Evolutionary conservation across 2,888 invertebrate genomes (phyloP).

Genomic region (Nomada fucata): DNA sequence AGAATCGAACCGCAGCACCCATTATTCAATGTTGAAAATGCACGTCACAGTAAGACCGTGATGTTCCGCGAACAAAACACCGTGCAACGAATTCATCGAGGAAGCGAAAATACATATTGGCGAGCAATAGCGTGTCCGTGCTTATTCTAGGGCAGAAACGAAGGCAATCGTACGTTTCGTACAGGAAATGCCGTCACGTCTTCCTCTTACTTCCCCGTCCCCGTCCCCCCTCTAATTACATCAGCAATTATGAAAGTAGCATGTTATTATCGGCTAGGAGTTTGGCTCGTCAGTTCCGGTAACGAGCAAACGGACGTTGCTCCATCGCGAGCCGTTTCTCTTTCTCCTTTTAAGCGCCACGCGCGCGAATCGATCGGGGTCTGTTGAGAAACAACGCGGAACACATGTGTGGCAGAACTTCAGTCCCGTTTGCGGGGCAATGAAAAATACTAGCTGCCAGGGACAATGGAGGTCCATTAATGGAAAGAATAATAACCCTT

Average conservation of each 20-base stretch:
- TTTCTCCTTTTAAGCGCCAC: conserved; percentile 25
- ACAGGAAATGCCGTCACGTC: conserved; percentile 50
- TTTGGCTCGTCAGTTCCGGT: conserved; percentile 60
- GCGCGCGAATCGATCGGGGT: conserved; percentile 39
- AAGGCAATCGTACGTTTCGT: conserved; percentile 19
- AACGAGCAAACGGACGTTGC: conserved; percentile 66
- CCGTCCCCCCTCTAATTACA: conserved; percentile 75
- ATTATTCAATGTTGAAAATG: neutral
- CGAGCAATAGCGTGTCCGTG: conserved; percentile 4
- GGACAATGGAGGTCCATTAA: conserved; percentile 18
- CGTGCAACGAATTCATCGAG: neutral
- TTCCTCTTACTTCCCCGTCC: conserved; percentile 43
- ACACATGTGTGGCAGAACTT: neutral
- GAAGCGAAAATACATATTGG: neutral
- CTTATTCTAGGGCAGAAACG: conserved; percentile 1
- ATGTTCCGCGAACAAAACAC: neutral
- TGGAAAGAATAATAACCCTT: neutral
- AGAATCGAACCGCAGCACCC: no score
- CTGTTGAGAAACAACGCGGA: conserved; percentile 15
- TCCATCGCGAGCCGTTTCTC: conserved; percentile 51
- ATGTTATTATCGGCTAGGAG: conserved; percentile 66
- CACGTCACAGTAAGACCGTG: no score
- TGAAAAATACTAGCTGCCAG: conserved; percentile 1
- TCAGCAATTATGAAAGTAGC: conserved; percentile 69
- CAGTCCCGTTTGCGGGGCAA: neutral